Conservation (phyloP, 2,888 invertebrate species). For the Caenorhabditis sp. region DNA sequence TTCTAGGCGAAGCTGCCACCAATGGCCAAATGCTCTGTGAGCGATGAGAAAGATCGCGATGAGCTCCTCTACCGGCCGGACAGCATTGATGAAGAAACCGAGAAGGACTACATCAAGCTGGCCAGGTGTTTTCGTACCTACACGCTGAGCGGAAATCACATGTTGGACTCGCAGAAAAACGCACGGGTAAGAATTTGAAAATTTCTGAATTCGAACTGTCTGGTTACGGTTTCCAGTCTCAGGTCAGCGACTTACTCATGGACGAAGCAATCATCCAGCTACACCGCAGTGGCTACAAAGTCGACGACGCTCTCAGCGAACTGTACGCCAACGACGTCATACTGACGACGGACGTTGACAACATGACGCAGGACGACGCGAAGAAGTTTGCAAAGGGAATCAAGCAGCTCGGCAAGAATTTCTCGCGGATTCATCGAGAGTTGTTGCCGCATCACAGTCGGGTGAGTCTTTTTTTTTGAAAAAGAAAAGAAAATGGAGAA, state of each 20-base stretch:
- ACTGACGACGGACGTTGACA: conserved; percentile 72
- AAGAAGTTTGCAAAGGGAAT: conserved; percentile 94
- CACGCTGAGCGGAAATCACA: conserved; percentile 69
- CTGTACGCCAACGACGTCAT: conserved; percentile 74
- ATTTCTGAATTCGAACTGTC: background rate
- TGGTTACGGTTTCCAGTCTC: conserved; percentile 53
- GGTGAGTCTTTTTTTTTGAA: conserved; percentile 82
- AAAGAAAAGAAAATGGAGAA: too few species aligned
- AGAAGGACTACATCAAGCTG: conserved; percentile 73
- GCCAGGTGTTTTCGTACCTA: conserved; percentile 73
- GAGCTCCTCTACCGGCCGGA: conserved; percentile 79
- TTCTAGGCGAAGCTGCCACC: conserved; percentile 75
- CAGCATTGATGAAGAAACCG: conserved; percentile 71
- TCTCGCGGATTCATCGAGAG: conserved; percentile 97
- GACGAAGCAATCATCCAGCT: conserved; percentile 85
- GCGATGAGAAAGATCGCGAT: conserved; percentile 80
- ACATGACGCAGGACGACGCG: conserved; percentile 79
- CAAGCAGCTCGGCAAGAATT: conserved; percentile 98
- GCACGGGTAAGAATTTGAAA: conserved; percentile 64
- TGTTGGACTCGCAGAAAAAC: conserved; percentile 74
- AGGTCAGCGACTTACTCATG: conserved; percentile 76
- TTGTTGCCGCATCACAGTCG: conserved; percentile 97
- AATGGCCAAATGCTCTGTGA: conserved; percentile 66
- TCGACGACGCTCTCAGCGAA: conserved; percentile 92
- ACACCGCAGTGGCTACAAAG: conserved; percentile 97